Evolutionary conservation across 2,797 vertebrate species (phyloP).

Genomic region (Poecile montanus): DNA sequence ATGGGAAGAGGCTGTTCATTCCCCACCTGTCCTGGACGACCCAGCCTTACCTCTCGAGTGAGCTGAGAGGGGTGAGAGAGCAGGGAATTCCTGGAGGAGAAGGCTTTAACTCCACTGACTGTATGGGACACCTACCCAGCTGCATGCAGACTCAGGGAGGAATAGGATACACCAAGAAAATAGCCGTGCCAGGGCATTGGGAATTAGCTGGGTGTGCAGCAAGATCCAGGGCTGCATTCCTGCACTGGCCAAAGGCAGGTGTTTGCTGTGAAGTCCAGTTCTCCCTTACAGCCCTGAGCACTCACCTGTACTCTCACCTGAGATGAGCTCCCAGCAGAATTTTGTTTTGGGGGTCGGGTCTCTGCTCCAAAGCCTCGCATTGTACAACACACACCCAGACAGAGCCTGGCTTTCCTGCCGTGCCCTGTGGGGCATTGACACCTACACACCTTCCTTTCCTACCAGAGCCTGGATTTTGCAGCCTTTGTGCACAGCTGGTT

Average conservation of each 20-base stretch:
- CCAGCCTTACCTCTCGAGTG: neutral
- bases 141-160: neutral
- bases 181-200: neutral
- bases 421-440: accelerated
- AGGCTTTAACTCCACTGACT: neutral
- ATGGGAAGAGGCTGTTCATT: neutral
- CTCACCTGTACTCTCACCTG: neutral
- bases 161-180: neutral
- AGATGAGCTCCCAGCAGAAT: neutral
- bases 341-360: neutral
- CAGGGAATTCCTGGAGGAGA: neutral
- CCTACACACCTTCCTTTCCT: neutral
- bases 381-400: neutral
- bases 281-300: neutral
- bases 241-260: neutral
- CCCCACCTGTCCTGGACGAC: neutral
- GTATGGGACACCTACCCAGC: neutral
- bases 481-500: neutral
- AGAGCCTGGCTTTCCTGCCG: neutral
- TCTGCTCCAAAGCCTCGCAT: neutral
- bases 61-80: neutral
- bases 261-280: neutral
- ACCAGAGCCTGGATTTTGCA: neutral
- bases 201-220: neutral
- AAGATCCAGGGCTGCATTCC: neutral